Conservation (phyloP, 2,888 invertebrate species). For the Aricia artaxerxes region DNA sequence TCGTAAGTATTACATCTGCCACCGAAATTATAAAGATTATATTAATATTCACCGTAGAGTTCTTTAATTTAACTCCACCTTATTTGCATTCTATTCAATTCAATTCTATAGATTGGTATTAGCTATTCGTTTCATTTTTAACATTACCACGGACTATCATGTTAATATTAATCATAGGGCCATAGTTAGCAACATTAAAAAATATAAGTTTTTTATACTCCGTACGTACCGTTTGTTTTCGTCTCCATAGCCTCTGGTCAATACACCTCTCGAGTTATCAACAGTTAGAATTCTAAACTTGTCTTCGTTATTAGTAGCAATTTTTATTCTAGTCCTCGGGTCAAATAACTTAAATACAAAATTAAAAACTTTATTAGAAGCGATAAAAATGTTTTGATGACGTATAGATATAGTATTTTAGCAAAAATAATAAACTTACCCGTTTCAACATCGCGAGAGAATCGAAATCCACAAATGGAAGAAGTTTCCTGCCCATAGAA, state of each 20-base stretch:
- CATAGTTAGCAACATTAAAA: no score
- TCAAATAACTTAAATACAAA: conserved; percentile 55
- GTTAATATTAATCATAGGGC: no score
- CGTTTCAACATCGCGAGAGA: conserved; percentile 89
- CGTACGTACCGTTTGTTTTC: conserved; percentile 49
- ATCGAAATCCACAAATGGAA: conserved; percentile 87
- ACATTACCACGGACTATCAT: no score
- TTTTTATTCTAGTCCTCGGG: conserved; percentile 45
- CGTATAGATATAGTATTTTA: no score
- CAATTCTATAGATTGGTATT: no score
- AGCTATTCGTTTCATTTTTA: no score
- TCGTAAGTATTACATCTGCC: conserved; percentile 84
- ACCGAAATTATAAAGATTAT: conserved; percentile 50
- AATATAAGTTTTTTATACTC: no score
- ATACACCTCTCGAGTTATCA: conserved; percentile 53
- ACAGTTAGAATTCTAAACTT: conserved; percentile 57
- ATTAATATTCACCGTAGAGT: no score
- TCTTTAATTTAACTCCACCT: no score
- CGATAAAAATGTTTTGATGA: no score
- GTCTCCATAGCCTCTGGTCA: conserved; percentile 51
- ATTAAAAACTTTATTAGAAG: background rate
- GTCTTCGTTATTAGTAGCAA: conserved; percentile 48
- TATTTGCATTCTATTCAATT: no score
- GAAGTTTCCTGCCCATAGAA: conserved; percentile 82
- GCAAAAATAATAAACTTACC: conserved; percentile 71